These are phyloP conservation scores for Lagria hirta DNA, from an alignment of 2,888 invertebrate genomes.

Conservation along the genomic window DNA sequence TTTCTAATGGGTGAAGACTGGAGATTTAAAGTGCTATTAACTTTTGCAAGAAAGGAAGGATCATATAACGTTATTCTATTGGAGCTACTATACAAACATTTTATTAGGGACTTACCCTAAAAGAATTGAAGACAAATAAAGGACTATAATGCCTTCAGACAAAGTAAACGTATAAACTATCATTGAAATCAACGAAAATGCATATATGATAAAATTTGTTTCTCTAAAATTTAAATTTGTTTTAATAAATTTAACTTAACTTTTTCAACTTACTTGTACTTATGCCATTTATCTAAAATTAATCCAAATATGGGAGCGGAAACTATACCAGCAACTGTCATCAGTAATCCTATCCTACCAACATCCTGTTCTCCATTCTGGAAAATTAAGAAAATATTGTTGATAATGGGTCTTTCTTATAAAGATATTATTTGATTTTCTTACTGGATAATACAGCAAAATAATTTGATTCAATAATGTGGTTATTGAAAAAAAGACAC, in stretches of 20 bases:
- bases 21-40: too few relatives aligned
- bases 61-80: too few relatives aligned
- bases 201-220: constrained; percentile 89
- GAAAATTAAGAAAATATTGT: constrained; percentile 1
- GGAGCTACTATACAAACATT: too few relatives aligned
- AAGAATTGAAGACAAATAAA: constrained; percentile 63
- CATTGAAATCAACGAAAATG: constrained; percentile 89
- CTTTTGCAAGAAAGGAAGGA: too few relatives aligned
- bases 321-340: constrained; percentile 90
- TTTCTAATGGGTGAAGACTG: too few relatives aligned
- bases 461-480: constrained; percentile 92
- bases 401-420: too few relatives aligned
- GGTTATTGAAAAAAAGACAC: constrained; percentile 95
- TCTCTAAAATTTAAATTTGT: constrained; percentile 72
- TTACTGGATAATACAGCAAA: constrained; percentile 77
- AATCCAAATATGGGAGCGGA: constrained; percentile 92
- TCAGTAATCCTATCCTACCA: constrained; percentile 87
- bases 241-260: too few relatives aligned
- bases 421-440: too few relatives aligned
- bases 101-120: constrained; percentile 9
- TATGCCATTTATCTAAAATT: constrained; percentile 87
- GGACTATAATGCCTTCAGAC: constrained; percentile 74
- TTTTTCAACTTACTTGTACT: constrained; percentile 87
- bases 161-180: constrained; percentile 89
- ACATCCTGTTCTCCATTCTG: constrained; percentile 74